phyloP scores from a whole-genome alignment of 2,888 invertebrate genomes.

The Halocaridina rubra region DNA sequence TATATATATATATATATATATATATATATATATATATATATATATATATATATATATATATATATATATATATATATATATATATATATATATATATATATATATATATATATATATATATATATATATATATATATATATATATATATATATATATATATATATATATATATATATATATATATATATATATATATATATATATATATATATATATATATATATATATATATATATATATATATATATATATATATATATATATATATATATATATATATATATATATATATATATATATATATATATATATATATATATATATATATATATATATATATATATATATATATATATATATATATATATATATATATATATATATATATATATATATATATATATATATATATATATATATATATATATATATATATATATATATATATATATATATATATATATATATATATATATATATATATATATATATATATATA shows the following conservation, averaged over 20 bases:
- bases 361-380: slow-evolving; percentile 10
- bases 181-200: neutral
- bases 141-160: neutral
- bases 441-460: neutral
- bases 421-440: neutral
- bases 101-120: neutral
- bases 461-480: neutral
- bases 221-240: no score
- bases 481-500: neutral
- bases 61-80: slow-evolving; percentile 6
- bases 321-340: neutral
- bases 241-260: no score
- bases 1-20: slow-evolving; percentile 10
- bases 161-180: neutral
- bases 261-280: neutral
- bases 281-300: neutral
- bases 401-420: slow-evolving; percentile 12
- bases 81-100: slow-evolving; percentile 2
- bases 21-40: neutral
- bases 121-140: neutral
- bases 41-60: neutral
- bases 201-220: neutral
- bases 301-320: neutral
- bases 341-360: neutral
- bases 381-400: slow-evolving; percentile 20